Base-by-base conservation (phyloP, 1,140 invertebrate genomes). In the Temnothorax longispinosus region DNA sequence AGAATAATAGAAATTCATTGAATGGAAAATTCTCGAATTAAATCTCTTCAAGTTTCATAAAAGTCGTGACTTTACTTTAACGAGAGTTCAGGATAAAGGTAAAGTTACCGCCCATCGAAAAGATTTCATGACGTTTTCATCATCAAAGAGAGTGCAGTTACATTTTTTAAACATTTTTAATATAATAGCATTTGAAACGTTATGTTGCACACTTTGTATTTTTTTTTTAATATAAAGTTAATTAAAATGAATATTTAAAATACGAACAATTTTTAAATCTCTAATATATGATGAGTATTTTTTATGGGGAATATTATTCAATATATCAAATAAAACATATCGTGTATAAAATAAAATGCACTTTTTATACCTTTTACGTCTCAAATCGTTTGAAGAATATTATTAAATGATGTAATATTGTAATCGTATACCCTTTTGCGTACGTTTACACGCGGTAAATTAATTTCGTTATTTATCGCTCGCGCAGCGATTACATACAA, bases 1-100 rank as follows among this genome's bases (percentile, higher is more conserved):
- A 88, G 77, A 81, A 67, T 52, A 74, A 21, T 60, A 84, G 67
- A 67, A 91, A 82, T 60, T 72, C 60, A 64, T 35, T 86, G 87
- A 92, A 92, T 85, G 80, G 87, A 32, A 87, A 89, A 93, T 92
- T 91, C 85, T 93, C 91, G 88, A 93, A 92, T 93, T 89, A 91
- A 92, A 92, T 92, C 90, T 92, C 88, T 91, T 92, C 75, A 38
- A 47, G 32, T 60, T 76, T 60, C 27, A 18, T 32, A 21, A 21
- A 41, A 52, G 13, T 52, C 41, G 38, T 44, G 27, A 13, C n/a
- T 87, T 88, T 52, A 47, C 38, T 60, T 44, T 75, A 75, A 88
- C 41, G 52, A 72, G 21, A 71, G 38, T 41, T 11, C 15, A 44
- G 13, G 18, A 38, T 44, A 58, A 64, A 80, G n/a, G 71, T 32